These are phyloP conservation scores for Heteractis magnifica DNA, from an alignment of 92 coral and sea anemone genomes.

Conservation along the genomic window DNA sequence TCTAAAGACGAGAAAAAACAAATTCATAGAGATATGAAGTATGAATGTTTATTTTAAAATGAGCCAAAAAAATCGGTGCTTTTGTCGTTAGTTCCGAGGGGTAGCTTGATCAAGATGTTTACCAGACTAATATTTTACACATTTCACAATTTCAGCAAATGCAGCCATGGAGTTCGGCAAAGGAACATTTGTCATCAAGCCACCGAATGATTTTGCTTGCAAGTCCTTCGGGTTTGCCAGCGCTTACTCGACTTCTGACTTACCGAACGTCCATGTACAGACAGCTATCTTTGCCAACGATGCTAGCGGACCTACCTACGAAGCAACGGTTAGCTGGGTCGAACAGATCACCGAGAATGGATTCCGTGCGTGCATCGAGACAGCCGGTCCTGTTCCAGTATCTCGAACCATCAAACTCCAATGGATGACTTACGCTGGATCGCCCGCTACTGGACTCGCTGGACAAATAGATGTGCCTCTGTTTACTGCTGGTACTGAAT, in stretches of 20 bases:
- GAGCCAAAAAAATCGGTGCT: too few relatives aligned
- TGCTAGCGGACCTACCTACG: constrained; percentile 10
- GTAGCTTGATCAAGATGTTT: neutral
- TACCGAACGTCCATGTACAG: constrained; percentile 36
- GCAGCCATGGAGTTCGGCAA: constrained; percentile 43
- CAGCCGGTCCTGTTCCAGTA: constrained; percentile 27
- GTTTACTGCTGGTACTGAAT: constrained; percentile 65
- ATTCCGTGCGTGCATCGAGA: constrained; percentile 49
- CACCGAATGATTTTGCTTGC: constrained; percentile 39
- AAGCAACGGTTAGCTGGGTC: constrained; percentile 58
- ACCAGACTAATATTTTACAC: neutral
- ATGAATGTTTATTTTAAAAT: too few relatives aligned
- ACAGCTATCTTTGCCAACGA: constrained; percentile 33
- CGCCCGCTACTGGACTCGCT: constrained; percentile 43
- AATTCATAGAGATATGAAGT: too few relatives aligned
- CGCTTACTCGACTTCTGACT: constrained; percentile 11
- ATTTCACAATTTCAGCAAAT: neutral
- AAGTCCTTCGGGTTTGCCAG: constrained; percentile 42
- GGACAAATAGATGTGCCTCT: constrained; percentile 31
- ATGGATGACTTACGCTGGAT: constrained; percentile 38
- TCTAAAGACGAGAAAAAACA: too few relatives aligned
- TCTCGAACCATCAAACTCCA: constrained; percentile 33
- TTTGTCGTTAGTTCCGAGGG: neutral
- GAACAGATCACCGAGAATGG: constrained; percentile 29
- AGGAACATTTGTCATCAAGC: constrained; percentile 33